A percentile compares a stretch with the other conserved stretches of the same genome.
Conservation (phyloP, 2,113 vertebrate species). For the Daboia siamensis region DNA sequence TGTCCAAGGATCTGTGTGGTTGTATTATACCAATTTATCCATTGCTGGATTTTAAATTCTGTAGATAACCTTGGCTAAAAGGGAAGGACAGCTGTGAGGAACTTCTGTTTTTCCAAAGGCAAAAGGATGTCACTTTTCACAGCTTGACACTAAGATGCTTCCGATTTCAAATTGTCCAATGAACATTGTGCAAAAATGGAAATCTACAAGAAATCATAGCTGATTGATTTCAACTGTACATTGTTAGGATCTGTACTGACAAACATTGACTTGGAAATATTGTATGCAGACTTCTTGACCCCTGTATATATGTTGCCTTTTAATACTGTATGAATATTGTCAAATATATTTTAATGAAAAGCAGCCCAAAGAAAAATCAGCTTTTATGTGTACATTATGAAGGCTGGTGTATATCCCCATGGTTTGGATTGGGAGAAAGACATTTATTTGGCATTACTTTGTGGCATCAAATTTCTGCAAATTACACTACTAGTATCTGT, state of each 20-base stretch:
- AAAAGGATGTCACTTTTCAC: not conserved
- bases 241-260: not conserved
- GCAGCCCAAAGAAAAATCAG: slow-evolving; percentile 42
- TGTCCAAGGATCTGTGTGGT: slow-evolving; percentile 14
- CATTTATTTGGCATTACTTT: not conserved
- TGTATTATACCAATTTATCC: not conserved
- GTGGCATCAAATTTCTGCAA: not conserved
- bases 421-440: not conserved
- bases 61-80: not conserved
- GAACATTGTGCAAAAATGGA: not conserved
- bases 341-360: slow-evolving; percentile 37
- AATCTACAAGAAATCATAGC: not conserved
- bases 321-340: slow-evolving; percentile 22
- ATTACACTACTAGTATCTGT: not conserved
- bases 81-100: too few species aligned
- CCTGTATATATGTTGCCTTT: slow-evolving; percentile 55
- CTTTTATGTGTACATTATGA: slow-evolving; percentile 39
- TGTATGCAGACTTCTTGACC: slow-evolving; percentile 23
- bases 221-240: not conserved
- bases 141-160: not conserved
- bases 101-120: not conserved
- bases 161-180: not conserved
- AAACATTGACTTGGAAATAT: not conserved
- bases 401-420: not conserved
- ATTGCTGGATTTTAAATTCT: not conserved